Percentiles rank a stretch among this genome's conserved stretches.
Evolutionary conservation across 2,113 vertebrate genomes (phyloP).

Genomic region (Trogon surrucura): DNA sequence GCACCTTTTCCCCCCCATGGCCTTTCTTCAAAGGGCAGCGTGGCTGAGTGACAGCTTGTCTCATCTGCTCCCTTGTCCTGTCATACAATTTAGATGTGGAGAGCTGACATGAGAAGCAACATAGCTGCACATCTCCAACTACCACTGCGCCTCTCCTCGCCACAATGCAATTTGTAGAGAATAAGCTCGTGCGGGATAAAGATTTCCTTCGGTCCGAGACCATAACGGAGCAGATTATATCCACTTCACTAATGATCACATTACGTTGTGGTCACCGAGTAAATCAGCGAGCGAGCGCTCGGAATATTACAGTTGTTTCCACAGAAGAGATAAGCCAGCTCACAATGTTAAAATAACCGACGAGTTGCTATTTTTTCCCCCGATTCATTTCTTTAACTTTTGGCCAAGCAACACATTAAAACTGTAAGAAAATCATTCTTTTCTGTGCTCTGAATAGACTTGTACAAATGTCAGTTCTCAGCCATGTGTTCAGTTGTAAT

Average conservation of each 20-base stretch:
- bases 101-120: constrained; percentile 80
- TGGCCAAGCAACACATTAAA: not conserved
- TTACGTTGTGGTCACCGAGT: not conserved
- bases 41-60: constrained; percentile 93
- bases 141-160: constrained; percentile 72
- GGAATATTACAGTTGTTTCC: not conserved
- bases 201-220: constrained; percentile 45
- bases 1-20: constrained; percentile 90
- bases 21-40: constrained; percentile 94
- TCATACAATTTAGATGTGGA: constrained; percentile 80
- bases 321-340: not conserved
- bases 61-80: constrained; percentile 89
- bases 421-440: not conserved
- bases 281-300: not conserved
- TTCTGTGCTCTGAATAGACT: not conserved
- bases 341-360: not conserved
- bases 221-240: constrained; percentile 15
- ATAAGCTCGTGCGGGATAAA: constrained; percentile 31
- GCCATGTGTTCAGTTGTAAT: not conserved
- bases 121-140: constrained; percentile 80
- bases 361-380: not conserved
- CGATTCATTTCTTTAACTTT: not conserved
- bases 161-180: constrained; percentile 59
- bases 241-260: constrained; percentile 36
- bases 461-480: not conserved